These are phyloP conservation scores for Stratiomys singularior DNA, from an alignment of 2,888 invertebrate species.

Conservation along the genomic window DNA sequence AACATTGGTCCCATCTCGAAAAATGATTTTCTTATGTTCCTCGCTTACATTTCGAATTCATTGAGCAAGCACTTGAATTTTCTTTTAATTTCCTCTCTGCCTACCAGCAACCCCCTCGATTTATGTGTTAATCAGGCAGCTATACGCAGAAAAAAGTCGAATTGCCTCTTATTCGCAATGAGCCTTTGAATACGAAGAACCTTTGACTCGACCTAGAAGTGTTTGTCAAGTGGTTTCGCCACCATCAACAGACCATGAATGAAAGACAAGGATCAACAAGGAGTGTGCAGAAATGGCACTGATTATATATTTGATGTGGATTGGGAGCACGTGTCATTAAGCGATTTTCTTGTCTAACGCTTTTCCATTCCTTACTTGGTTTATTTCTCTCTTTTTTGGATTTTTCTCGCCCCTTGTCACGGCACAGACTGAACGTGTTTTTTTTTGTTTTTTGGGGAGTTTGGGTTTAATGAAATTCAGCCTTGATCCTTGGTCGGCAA, in stretches of 20 bases:
- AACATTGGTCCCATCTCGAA: neutral
- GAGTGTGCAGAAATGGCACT: slow-evolving; percentile 9
- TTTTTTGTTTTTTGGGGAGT: no score
- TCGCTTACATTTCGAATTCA: neutral
- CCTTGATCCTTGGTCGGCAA: neutral
- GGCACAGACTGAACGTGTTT: neutral
- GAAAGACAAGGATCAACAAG: slow-evolving; percentile 12
- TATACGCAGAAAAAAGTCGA: neutral
- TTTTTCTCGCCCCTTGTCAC: neutral
- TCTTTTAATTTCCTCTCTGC: slow-evolving; percentile 7
- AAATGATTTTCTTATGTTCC: neutral
- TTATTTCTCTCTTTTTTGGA: neutral
- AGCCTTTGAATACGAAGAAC: neutral
- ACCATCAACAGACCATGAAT: neutral
- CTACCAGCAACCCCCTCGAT: neutral
- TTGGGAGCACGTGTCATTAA: slow-evolving; percentile 36
- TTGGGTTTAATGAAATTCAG: neutral
- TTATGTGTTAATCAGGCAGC: neutral
- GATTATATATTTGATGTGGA: slow-evolving; percentile 32
- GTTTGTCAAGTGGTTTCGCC: slow-evolving; percentile 23
- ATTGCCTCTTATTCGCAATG: neutral
- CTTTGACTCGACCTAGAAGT: slow-evolving; percentile 5
- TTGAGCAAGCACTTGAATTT: neutral
- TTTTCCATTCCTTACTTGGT: neutral
- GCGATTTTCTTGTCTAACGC: slow-evolving; percentile 27